Evolutionary conservation across 1,140 invertebrate genomes (phyloP), one percentile per base, ranked within the genome.

Genomic region (Arctopsyche grandis): DNA sequence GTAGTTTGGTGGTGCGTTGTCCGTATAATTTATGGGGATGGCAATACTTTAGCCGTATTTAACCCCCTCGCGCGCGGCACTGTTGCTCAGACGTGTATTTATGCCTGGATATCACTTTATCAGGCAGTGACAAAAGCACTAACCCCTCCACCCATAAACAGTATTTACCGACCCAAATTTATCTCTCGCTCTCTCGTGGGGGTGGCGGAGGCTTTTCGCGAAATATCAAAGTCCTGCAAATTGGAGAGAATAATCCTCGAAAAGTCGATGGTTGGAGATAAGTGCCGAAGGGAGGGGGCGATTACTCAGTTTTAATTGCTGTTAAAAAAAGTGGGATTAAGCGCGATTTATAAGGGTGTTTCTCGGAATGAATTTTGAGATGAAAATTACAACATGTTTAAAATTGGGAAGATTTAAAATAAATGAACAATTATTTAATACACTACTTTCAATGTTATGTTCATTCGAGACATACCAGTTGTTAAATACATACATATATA

Each of bases 151-250:
- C 24, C 75, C 79, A 78, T 80, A 80, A 80, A 80, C 75, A 78
- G 69, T 78, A 78, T 80, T 80, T 80, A 80, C 63, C 79, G 52
- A 52, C 70, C 16, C 69, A 75, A 80, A 80, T 80, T 80, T 80
- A 80, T 80, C 44, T 75, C 70, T 75, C 70, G 69, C 7, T 63
- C 75, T 75, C 12, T 44, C 66, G 66, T 44, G 46, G 56, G n/a
- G 56, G 56, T 60, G 48, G 48, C 12, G 3, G 48, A 52, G 16
- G 56, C 16, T 63, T 76, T 76, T 63, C 74, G 22, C 22, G 29
- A 63, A 76, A 76, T 75, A 75, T 75, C 73, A 75, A 76, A 76
- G 56, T 56, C 74, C 74, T 48, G 48, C 73, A 60, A 58, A 60
- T 75, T 58, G 56, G 56, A 38, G 16, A 38, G 56, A 14, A 52